These are phyloP conservation scores for Oreochromis aureus DNA, from an alignment of 2,113 vertebrate species.

Conservation along the genomic window DNA sequence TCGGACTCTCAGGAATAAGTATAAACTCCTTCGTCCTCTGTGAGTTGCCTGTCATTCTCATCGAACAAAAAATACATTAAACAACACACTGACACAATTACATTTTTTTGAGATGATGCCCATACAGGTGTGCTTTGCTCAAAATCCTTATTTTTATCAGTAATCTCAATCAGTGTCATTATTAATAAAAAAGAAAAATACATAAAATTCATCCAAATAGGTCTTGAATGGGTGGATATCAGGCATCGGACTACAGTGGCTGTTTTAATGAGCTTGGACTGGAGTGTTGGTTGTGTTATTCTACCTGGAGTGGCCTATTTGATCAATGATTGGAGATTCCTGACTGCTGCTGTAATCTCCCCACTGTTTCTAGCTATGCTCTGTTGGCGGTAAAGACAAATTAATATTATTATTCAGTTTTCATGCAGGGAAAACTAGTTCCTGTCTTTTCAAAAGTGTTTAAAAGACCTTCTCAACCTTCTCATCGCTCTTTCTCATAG, in stretches of 20 bases:
- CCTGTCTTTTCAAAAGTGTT: background rate
- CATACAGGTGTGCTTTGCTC: background rate
- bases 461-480: background rate
- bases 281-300: slow-evolving; percentile 22
- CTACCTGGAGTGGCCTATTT: slow-evolving; percentile 55
- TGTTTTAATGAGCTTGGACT: slow-evolving; percentile 56
- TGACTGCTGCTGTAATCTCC: slow-evolving; percentile 15
- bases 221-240: slow-evolving; percentile 66
- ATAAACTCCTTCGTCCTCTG: slow-evolving; percentile 56
- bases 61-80: background rate
- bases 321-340: slow-evolving; percentile 59
- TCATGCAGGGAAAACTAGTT: background rate
- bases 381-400: slow-evolving; percentile 56
- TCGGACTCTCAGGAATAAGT: slow-evolving; percentile 60
- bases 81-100: background rate
- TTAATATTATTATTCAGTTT: background rate
- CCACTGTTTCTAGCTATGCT: slow-evolving; percentile 47
- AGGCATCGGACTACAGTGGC: slow-evolving; percentile 42
- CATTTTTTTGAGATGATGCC: background rate
- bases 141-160: background rate
- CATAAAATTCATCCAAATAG: background rate
- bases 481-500: slow-evolving; percentile 39
- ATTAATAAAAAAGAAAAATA: background rate
- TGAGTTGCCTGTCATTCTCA: slow-evolving; percentile 24
- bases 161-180: background rate